Evolutionary conservation across 2,113 vertebrate genomes (phyloP).

Genomic region (Prionailurus viverrinus): DNA sequence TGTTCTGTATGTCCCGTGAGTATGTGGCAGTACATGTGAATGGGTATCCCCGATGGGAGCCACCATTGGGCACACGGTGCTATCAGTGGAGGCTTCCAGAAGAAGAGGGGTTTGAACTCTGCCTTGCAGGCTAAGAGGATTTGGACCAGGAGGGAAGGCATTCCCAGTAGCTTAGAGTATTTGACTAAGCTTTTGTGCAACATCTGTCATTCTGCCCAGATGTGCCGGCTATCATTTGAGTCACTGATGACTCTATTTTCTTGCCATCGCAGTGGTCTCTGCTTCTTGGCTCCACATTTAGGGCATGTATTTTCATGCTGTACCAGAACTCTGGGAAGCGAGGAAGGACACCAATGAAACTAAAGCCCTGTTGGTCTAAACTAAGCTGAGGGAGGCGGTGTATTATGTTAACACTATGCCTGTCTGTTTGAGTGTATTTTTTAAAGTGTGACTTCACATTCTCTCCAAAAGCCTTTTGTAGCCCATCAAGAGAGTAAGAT

Average conservation of each 20-base stretch:
- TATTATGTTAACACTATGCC: background rate
- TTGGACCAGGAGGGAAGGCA: background rate
- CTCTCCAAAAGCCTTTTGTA: conserved; percentile 9
- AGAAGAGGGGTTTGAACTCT: background rate
- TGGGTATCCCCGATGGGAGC: background rate
- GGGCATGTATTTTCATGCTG: background rate
- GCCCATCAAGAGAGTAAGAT: background rate
- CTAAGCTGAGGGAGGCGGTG: background rate
- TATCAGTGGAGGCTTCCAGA: background rate
- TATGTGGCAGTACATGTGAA: background rate
- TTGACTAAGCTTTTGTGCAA: background rate
- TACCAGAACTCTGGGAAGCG: background rate
- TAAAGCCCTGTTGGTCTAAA: background rate
- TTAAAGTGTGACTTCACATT: conserved; percentile 34
- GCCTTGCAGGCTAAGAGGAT: conserved; percentile 41
- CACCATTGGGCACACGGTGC: background rate
- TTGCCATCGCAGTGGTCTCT: background rate
- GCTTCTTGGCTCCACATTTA: background rate
- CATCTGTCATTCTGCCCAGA: background rate
- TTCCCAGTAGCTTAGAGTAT: conserved; percentile 48
- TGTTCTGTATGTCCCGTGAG: background rate
- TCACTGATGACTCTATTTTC: background rate
- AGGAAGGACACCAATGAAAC: background rate
- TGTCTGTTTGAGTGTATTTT: conserved; percentile 28
- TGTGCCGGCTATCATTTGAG: background rate